Conservation (phyloP, 2,113 vertebrate species). For the Semnornis frantzii region DNA sequence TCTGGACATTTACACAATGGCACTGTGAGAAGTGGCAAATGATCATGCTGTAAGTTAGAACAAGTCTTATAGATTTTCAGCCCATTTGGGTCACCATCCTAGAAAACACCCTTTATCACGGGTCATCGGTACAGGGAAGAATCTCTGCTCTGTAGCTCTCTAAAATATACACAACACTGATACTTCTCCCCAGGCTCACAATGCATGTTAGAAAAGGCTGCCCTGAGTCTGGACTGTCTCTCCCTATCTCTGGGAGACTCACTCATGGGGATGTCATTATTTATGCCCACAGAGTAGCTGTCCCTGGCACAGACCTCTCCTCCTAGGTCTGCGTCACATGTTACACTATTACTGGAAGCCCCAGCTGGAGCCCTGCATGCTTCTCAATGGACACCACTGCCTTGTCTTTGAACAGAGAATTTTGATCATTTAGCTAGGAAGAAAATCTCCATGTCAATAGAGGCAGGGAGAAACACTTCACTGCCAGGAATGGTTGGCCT, state of each 20-base stretch:
- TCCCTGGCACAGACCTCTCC: background rate
- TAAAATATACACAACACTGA: fast-evolving
- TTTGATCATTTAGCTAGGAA: background rate
- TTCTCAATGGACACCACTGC: fast-evolving
- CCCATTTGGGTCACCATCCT: background rate
- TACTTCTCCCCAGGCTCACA: background rate
- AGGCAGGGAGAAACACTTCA: background rate
- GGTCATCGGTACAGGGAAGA: background rate
- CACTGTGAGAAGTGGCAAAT: background rate
- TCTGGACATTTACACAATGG: background rate
- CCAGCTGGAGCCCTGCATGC: background rate
- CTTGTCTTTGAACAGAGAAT: background rate
- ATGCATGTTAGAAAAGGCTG: background rate
- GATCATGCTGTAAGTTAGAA: background rate
- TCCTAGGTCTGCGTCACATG: background rate
- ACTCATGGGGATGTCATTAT: background rate
- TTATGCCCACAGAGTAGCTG: background rate
- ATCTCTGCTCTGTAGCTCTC: background rate
- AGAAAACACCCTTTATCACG: background rate
- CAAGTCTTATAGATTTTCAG: background rate
- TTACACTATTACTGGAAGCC: background rate
- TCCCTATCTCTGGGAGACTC: background rate
- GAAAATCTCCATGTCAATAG: slow-evolving; percentile 26
- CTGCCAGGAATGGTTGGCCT: background rate
- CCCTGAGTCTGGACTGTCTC: background rate